Evolutionary conservation across 2,888 invertebrate species (phyloP).

Genomic region (Hydriomena furcata): DNA sequence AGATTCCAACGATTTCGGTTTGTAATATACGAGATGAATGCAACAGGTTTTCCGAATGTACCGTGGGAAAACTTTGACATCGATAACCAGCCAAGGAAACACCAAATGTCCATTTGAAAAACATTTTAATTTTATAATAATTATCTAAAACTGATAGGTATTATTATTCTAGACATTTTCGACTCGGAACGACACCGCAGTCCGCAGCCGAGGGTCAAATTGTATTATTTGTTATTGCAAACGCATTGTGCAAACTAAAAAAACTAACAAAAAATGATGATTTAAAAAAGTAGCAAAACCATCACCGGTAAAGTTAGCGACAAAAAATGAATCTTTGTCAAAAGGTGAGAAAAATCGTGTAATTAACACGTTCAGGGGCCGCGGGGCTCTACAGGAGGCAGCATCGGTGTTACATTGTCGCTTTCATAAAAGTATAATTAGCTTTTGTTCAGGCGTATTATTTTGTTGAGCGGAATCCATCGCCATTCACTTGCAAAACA

Average conservation of each 20-base stretch:
- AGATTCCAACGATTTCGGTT: conserved; percentile 21
- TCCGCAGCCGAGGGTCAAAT: conserved; percentile 27
- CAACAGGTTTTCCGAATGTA: conserved; percentile 21
- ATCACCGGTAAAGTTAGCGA: conserved; percentile 36
- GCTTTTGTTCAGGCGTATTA: conserved; percentile 71
- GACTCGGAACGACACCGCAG: not conserved
- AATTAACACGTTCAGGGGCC: conserved; percentile 69
- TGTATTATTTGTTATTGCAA: conserved; percentile 19
- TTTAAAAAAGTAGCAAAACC: conserved; percentile 44
- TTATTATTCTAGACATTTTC: not conserved
- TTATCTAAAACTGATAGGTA: not conserved
- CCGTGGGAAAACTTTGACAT: conserved; percentile 19
- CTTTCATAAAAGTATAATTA: conserved; percentile 73
- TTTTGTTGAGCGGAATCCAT: conserved; percentile 61
- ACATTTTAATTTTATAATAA: not conserved
- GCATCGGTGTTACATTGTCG: conserved; percentile 50
- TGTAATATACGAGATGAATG: conserved; percentile 13
- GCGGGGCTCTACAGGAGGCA: conserved; percentile 55
- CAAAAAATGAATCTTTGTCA: conserved; percentile 64
- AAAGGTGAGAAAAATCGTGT: conserved; percentile 79
- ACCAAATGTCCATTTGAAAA: conserved; percentile 7
- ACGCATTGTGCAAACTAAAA: conserved; percentile 27
- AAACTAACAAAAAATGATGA: conserved; percentile 43
- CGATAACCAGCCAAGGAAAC: conserved; percentile 11
- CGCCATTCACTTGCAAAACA: conserved; percentile 68